A percentile compares a stretch with the other conserved stretches of the same genome.
These are phyloP conservation scores for cat (Felis catus) DNA, from an alignment of 2,113 vertebrate species.

Conservation along the genomic window F.catus_Fca126_mat1.0 CM031416.1:55067001-55067500, in stretches of 20 bases:
- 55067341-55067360: conserved; percentile 55
- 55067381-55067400: conserved; percentile 28
- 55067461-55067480: neutral
- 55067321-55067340: conserved; percentile 32
- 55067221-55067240: conserved; percentile 59
- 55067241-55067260: conserved; percentile 53
- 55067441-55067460: neutral
- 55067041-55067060: conserved; percentile 74
- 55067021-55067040: conserved; percentile 77
- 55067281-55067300: conserved; percentile 43
- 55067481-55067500: neutral
- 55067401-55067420: conserved; percentile 29
- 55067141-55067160: conserved; percentile 68
- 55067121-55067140: conserved; percentile 66
- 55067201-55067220: conserved; percentile 50
- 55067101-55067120: conserved; percentile 51
- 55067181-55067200: conserved; percentile 48
- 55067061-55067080: conserved; percentile 46
- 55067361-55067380: conserved; percentile 40
- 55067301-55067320: conserved; percentile 40
- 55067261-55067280: conserved; percentile 43
- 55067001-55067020: conserved; percentile 80
- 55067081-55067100: conserved; percentile 69
- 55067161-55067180: conserved; percentile 66
- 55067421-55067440: neutral